phyloP scores from a whole-genome alignment of 2,797 vertebrate species.

The Spinibarbus caldwelli region DNA sequence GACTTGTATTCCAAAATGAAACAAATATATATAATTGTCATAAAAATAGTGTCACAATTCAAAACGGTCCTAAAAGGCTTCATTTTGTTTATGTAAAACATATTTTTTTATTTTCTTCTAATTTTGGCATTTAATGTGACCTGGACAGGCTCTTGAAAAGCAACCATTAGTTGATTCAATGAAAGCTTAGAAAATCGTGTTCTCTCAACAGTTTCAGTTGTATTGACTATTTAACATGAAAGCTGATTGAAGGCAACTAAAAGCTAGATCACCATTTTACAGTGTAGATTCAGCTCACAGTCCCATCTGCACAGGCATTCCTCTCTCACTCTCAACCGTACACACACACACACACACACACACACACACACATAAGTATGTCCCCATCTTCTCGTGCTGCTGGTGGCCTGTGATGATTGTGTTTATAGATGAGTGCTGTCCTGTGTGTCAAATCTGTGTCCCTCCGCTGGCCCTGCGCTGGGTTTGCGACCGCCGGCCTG shows the following conservation, averaged over 20 bases:
- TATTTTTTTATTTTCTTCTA: neutral
- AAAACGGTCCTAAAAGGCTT: neutral
- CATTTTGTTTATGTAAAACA: neutral
- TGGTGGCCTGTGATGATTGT: slow-evolving; percentile 25
- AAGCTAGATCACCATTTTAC: slow-evolving; percentile 37
- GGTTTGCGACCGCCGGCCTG: slow-evolving; percentile 77
- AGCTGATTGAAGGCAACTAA: slow-evolving; percentile 8
- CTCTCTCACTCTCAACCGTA: neutral
- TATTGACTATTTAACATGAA: neutral
- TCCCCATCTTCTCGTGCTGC: slow-evolving; percentile 37
- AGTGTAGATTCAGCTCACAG: slow-evolving; percentile 46
- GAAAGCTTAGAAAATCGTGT: neutral
- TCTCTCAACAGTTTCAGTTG: neutral
- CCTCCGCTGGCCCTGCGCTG: slow-evolving; percentile 74
- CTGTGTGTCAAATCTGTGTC: slow-evolving; percentile 78
- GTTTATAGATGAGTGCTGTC: slow-evolving; percentile 84
- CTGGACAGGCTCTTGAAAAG: neutral
- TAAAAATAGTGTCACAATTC: neutral
- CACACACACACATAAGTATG: no score
- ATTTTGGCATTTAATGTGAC: neutral
- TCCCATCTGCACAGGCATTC: slow-evolving; percentile 37
- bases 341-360: neutral
- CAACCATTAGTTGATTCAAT: neutral
- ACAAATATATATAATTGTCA: neutral
- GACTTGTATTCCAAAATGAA: neutral